A percentile compares a stretch with the other conserved stretches of the same genome.
These are phyloP conservation scores for Stylophora pistillata DNA, from an alignment of 64 coral and sea anemone genomes.

Conservation along the genomic window DNA sequence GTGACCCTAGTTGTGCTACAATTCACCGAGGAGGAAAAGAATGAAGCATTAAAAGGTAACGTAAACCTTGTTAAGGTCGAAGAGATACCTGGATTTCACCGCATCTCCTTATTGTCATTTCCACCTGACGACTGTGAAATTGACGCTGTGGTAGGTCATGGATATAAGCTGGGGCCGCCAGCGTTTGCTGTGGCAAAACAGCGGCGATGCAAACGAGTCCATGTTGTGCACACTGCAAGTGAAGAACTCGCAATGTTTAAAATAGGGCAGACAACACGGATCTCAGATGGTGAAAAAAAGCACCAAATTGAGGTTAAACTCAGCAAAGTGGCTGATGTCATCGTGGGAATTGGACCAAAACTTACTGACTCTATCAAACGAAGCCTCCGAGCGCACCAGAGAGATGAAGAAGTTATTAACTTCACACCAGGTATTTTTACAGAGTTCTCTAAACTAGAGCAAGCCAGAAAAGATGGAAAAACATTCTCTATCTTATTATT, in stretches of 20 bases:
- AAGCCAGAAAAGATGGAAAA: not conserved
- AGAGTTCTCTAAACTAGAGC: not conserved
- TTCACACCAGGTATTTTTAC: not conserved
- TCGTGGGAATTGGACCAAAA: constrained; percentile 1
- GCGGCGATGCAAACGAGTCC: not conserved
- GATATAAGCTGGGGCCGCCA: not conserved
- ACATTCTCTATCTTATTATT: not conserved
- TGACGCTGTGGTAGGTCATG: not conserved
- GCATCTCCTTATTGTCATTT: not conserved
- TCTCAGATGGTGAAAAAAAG: not conserved
- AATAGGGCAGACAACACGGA: not conserved
- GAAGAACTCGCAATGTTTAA: constrained; percentile 16
- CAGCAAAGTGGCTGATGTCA: not conserved
- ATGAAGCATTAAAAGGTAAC: not conserved
- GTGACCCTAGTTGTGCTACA: not conserved
- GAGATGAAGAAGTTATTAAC: not conserved
- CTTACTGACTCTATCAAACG: not conserved
- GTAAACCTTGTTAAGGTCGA: not conserved
- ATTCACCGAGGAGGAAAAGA: not conserved
- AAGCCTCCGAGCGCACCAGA: not conserved
- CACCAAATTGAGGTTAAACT: not conserved
- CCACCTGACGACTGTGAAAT: not conserved
- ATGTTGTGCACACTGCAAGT: constrained; percentile 1
- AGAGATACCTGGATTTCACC: not conserved
- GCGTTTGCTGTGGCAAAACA: not conserved